Conservation (phyloP, 2,113 vertebrate species). For the Elaphurus davidianus region DNA sequence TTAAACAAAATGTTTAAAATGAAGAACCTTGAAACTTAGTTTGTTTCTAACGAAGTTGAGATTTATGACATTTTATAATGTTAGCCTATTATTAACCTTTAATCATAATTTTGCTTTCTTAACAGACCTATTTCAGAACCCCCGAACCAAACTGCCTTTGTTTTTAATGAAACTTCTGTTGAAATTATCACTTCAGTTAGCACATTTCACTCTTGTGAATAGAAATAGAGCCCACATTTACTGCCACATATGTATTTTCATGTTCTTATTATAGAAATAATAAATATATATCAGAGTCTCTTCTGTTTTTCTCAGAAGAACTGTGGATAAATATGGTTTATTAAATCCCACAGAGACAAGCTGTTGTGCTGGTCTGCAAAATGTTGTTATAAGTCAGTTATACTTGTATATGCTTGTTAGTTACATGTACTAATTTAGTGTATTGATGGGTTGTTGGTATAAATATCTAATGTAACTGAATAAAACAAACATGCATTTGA, state of each 20-base stretch:
- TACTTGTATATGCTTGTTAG: slow-evolving; percentile 71
- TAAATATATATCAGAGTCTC: slow-evolving; percentile 31
- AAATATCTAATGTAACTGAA: slow-evolving; percentile 74
- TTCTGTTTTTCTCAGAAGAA: slow-evolving; percentile 66
- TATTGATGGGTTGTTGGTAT: slow-evolving; percentile 72
- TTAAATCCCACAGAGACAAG: slow-evolving; percentile 74
- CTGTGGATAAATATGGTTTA: slow-evolving; percentile 70
- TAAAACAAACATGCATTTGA: slow-evolving; percentile 67
- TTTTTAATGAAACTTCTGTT: slow-evolving; percentile 14
- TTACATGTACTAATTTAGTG: slow-evolving; percentile 70
- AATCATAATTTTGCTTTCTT: slow-evolving; percentile 44
- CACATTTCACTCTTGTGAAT: neutral
- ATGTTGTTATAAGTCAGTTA: slow-evolving; percentile 71
- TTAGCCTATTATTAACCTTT: neutral
- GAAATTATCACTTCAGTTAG: neutral
- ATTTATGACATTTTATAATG: neutral
- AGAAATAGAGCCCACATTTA: neutral
- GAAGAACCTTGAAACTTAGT: neutral
- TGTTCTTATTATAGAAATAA: slow-evolving; percentile 58
- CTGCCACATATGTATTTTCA: slow-evolving; percentile 46
- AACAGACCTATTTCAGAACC: neutral
- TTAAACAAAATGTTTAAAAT: neutral
- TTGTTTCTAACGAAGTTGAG: neutral
- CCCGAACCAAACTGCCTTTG: neutral
- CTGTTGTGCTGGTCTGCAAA: slow-evolving; percentile 74